Evolutionary conservation across 2,888 invertebrate species (phyloP), one percentile per base, ranked within the genome.

Genomic region (Pollenia griseotomentosa): DNA sequence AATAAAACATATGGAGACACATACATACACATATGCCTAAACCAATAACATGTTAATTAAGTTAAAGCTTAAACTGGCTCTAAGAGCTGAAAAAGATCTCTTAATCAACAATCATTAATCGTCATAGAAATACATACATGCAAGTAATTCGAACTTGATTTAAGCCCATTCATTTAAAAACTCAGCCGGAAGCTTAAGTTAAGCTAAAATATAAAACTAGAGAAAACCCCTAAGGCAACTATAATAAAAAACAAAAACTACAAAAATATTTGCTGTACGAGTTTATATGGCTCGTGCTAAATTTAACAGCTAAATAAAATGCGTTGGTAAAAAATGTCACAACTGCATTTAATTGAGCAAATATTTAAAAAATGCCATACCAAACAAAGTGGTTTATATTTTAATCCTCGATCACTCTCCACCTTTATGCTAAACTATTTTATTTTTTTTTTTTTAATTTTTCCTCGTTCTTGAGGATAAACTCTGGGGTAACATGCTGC

Each of bases 21-120:
- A 74, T 68, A 16, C 1, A 65, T 53, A 65, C 68, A 44, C 3
- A 33, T 33, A 33, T 57, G 19, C 8, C 19, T 63, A 19, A 70
- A 81, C 42, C 65, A 23, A 40, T 83, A 83, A 83, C 87, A 85
- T 85, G 81, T 86, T 88, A 88, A 88, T 88, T 88, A 86, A 83
- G 83, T 86, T 85, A 81, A 77, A 79, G 73, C 77, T 77, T 80
- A 77, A 66, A 85, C 59, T 48, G 55, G 75, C 57, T 68, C 6
- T 19, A 53, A 68, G 46, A 84, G 23, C 40, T 48, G 71, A 51
- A 48, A 23, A 63, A 73, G 46, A 78, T 65, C 44, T 82, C 68
- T 87, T 86, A 83, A 86, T 86, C 80, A 86, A 66, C 53, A 77
- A 51, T 55, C 46, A 87, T 87, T 87, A 84, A 82, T 84, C 84